Evolutionary conservation across 2,888 invertebrate genomes (phyloP).

Genomic region (Pristionchus exspectatus): DNA sequence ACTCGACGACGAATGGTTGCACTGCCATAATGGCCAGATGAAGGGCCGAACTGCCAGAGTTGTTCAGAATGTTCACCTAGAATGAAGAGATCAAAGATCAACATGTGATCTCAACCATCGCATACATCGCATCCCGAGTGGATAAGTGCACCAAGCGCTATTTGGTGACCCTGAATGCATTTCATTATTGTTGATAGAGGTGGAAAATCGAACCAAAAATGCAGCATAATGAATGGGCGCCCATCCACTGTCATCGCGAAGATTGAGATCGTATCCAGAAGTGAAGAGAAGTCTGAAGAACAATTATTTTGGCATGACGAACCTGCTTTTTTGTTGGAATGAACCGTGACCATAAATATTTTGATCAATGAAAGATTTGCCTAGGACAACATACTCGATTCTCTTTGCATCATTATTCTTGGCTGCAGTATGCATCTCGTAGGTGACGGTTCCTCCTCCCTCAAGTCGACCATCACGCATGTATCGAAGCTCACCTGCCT

Average conservation of each 20-base stretch:
- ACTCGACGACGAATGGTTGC: conserved; percentile 21
- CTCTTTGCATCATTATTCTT: conserved; percentile 30
- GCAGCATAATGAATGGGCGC: conserved; percentile 49
- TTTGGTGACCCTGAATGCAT: background rate
- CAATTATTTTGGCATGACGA: too few species aligned
- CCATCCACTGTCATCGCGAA: conserved; percentile 21
- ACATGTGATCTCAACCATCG: background rate
- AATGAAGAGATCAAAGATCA: conserved; percentile 3
- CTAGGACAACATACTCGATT: background rate
- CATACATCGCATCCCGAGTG: conserved; percentile 28
- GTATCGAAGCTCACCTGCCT: conserved; percentile 12
- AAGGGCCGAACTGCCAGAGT: background rate
- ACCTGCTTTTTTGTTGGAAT: too few species aligned
- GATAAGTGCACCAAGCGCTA: background rate
- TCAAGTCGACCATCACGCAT: background rate
- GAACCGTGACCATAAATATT: too few species aligned
- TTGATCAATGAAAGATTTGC: too few species aligned
- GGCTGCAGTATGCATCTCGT: conserved; percentile 28
- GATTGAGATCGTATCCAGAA: conserved; percentile 37
- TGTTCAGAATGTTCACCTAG: conserved; percentile 14
- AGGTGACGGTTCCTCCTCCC: background rate
- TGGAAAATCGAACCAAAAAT: background rate
- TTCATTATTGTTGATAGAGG: background rate
- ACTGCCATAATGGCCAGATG: conserved; percentile 12
- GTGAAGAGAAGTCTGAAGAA: background rate